Evolutionary conservation across 2,113 vertebrate genomes (phyloP), one percentile per base, ranked within the genome.

Genomic region (Paracanthobrama guichenoti): DNA sequence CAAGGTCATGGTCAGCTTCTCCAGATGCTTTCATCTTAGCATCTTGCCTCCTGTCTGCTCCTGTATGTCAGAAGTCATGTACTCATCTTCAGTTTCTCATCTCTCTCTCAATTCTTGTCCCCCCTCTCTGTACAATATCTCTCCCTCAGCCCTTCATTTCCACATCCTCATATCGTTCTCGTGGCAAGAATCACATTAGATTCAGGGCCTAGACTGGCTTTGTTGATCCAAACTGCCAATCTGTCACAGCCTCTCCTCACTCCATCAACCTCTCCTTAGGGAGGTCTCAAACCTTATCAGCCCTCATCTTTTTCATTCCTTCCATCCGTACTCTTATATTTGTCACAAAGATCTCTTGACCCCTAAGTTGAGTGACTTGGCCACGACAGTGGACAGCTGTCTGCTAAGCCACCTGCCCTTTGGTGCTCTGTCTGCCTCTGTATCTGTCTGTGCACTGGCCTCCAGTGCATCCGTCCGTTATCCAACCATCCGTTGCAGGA

Each of bases 401-500:
- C 86, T 85, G 76, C 81, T 77, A 62, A 72, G 84, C 77, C 84
- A 81, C 84, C 88, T 89, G 88, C 85, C 91, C 90, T 88, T 90
- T 89, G 89, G 90, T 90, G 81, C 86, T 89, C 90, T 90, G 90
- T 92, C 88, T 87, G 80, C 85, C 79, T 78, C 69, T 88, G 88
- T 90, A 85, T 91, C 87, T 91, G 88, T 92, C 91, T 89, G 53
- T 79, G 86, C 84, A 88, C 71, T 86, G 24, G 85, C 89, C 90
- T 87, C 22, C 2, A 77, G 90, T 89, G 79, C 57, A 82, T 59
- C 59, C 42, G 12, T 83, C 83, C 67, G 77, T 84, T 87, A 60
- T 79, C 84, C 82, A 31, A 81, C 83, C 79, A 31, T 73, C 82
- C 81, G 69, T n/a, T 59, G 79, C 81, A 39, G 62, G 79, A 67